Base-by-base conservation (phyloP, 2,797 vertebrate genomes). In the Aldrovandia affinis region DNA sequence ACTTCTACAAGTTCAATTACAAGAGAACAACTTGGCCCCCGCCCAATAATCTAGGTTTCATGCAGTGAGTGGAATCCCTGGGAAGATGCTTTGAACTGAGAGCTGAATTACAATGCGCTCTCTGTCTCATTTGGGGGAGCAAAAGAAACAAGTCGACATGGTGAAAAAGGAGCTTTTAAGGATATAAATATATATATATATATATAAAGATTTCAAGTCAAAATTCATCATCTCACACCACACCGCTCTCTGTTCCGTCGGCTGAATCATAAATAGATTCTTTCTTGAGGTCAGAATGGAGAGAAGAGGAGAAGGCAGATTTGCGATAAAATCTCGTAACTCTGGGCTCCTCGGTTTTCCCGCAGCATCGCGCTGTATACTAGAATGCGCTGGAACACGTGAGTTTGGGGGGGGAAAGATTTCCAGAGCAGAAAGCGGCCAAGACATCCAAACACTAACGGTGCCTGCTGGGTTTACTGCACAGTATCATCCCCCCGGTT, bases 11-110 rank as follows among this genome's bases (percentile, higher is more conserved):
- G n/a, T 85, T 92, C 85, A 86, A 91, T 89, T 86, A 87, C 89
- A 93, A 93, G 87, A 86, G 85, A 92, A 85, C 89, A 90, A 91
- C 90, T 95, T 91, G 91, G n/a, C n/a, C 91, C 90, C 42, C 83
- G 81, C 83, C 87, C 75, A 83, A 86, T 86, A 89, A 86, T 22
- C 87, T 92, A 90, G 87, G 79, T 89, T 91, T 91, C 88, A 89
- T 84, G 89, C 81, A 88, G 84, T 85, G 68, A 87, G 88, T 68
- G 91, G 89, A 94, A 93, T 91, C 87, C 90, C 89, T 90, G 85
- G 83, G 20, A 88, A 88, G 89, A 86, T 81, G 77, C n/a, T 85
- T 81, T 85, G 80, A 75, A 80, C 63, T 83, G 1, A 88, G 80
- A 87, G 84, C 87, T 61, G 83, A 89, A 88, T 88, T 85, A 92